phyloP scores from a whole-genome alignment of 2,797 vertebrate genomes.

The Eulemur mongoz region DNA sequence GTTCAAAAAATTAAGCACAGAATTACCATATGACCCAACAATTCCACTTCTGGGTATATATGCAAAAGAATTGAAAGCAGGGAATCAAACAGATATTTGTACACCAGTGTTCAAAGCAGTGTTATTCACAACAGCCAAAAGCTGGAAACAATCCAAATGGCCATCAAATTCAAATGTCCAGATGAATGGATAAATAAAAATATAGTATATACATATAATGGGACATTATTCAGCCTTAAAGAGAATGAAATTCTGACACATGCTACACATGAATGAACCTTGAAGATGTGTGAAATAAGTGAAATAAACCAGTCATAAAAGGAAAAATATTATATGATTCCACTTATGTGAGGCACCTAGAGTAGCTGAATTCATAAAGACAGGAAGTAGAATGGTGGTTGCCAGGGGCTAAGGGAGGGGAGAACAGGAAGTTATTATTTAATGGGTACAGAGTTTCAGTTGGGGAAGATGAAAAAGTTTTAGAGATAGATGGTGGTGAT shows the following conservation, averaged over 20 bases:
- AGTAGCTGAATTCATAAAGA: slow-evolving; percentile 38
- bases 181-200: slow-evolving; percentile 36
- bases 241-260: slow-evolving; percentile 47
- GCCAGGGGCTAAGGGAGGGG: neutral
- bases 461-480: slow-evolving; percentile 12
- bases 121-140: slow-evolving; percentile 29
- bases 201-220: neutral
- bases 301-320: slow-evolving; percentile 29
- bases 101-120: neutral
- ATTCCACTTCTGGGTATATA: neutral
- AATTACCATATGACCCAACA: slow-evolving; percentile 41
- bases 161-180: slow-evolving; percentile 21
- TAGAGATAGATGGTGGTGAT: neutral
- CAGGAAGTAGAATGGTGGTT: neutral
- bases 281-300: neutral
- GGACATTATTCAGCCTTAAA: slow-evolving; percentile 32
- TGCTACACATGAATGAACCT: neutral
- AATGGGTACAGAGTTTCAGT: slow-evolving; percentile 4
- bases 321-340: neutral
- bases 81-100: slow-evolving; percentile 7
- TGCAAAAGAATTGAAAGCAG: slow-evolving; percentile 40
- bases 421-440: neutral
- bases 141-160: slow-evolving; percentile 1
- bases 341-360: neutral
- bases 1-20: slow-evolving; percentile 43